Base-by-base conservation (phyloP, 2,113 vertebrate genomes). In the Bothrops jararaca region DNA sequence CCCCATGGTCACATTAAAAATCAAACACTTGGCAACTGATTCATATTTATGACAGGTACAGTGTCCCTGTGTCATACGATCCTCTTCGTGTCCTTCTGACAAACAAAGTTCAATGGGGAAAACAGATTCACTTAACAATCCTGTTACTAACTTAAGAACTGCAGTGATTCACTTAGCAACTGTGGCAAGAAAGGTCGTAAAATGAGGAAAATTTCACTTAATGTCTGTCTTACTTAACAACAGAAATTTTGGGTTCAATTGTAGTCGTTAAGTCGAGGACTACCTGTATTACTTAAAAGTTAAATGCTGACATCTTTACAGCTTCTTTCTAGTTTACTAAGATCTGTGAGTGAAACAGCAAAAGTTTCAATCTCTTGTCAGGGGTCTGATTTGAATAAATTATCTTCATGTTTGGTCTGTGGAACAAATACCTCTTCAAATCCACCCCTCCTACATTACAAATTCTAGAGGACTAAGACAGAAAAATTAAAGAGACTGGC, bases 251-350 rank as follows among this genome's bases (percentile, higher is more conserved):
- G 3, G 4, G 29, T 4, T 69, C 64, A n/a, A 6, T 69, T n/a
- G 60, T n/a, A 29, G 4, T 64, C 0, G 1, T n/a, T n/a, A 69
- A 69, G 29, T n/a, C 15, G 4, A 69, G 12, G 64, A 15, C 12
- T 69, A 15, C 29, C 29, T n/a, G 1, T 69, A 89, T 88, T 48
- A 34, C 64, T 89, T 88, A 95, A 94, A 88, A 80, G 39, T 80
- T 80, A 80, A 39, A 80, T 22, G 34, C 34, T 80, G 34, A 39
- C n/a, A 34, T 42, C 8, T 20, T 39, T 80, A 80, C 18, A 80
- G 34, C 69, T 80, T 80, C 69, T 80, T 0, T 0, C 0, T 0
- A 91, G 90, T 60, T 92, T 86, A 91, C 29, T 88, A 85, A 87
- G 5, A 89, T 1, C 60, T 90, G 60, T 3, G 54, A 94, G 94